phyloP scores from a whole-genome alignment of 2,113 vertebrate species.

The Corvus hawaiiensis region DNA sequence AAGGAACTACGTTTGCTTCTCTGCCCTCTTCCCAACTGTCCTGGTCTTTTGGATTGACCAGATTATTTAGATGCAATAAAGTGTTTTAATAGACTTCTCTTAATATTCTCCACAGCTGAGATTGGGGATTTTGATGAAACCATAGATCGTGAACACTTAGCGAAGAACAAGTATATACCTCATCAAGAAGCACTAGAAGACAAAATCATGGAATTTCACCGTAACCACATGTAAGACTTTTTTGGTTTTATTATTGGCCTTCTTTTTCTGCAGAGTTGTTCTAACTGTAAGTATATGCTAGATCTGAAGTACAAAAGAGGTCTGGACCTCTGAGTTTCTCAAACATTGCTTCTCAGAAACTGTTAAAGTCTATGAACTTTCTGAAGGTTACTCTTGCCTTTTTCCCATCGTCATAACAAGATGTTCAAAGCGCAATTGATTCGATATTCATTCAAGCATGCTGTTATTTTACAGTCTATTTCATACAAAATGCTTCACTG shows the following conservation, averaged over 20 bases:
- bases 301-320: background rate
- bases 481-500: conserved; percentile 31
- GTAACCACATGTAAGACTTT: conserved; percentile 83
- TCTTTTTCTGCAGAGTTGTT: background rate
- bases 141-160: conserved; percentile 89
- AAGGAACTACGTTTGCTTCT: background rate
- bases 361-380: background rate
- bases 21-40: background rate
- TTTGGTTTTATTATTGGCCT: background rate
- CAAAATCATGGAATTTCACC: conserved; percentile 95
- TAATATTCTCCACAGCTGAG: conserved; percentile 79
- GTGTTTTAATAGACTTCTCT: background rate
- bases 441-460: conserved; percentile 12
- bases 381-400: background rate
- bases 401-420: background rate
- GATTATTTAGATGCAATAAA: background rate
- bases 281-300: background rate
- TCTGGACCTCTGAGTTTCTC: background rate
- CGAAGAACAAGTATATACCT: conserved; percentile 94
- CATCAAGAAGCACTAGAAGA: conserved; percentile 94
- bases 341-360: background rate
- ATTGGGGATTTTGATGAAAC: conserved; percentile 97
- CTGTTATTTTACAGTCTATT: conserved; percentile 47
- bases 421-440: conserved; percentile 21
- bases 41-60: background rate